Evolutionary conservation across 2,888 invertebrate species (phyloP), one percentile per base, ranked within the genome.

Genomic region (Aphodius granarius): DNA sequence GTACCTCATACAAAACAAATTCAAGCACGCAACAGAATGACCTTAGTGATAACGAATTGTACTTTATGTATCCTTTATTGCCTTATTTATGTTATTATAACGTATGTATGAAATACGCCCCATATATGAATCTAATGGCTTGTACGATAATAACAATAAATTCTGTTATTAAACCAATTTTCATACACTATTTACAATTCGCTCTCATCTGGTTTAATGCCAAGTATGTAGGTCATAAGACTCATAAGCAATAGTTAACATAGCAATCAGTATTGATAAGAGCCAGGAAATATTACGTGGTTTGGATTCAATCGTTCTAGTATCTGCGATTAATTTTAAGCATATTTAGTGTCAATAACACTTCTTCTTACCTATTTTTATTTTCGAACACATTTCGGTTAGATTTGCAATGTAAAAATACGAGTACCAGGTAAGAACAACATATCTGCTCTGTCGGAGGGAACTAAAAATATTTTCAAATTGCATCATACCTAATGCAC

Each of bases 121-220:
- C 68, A 22, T 68, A n/a, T n/a, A 21, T 22, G n/a, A n/a, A 20
- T 20, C 15, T 20, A 22, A 20, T 22, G 15, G 20, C 9, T 68
- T 68, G 16, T 68, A 5, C 68, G 6, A 20, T 21, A 20, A 20
- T 20, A n/a, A n/a, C 13, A 68, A 68, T 68, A 20, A 20, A 20
- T 20, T 20, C 6, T 13, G 21, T 19, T 15, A 20, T 22, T 20
- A 22, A 20, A 68, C 22, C 68, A 21, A 21, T 22, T 68, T n/a
- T 20, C 20, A 20, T 68, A 22, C 68, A 68, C 68, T 22, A 68
- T 20, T 68, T 68, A 68, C 68, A 68, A 21, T 68, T 68, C 20
- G 68, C 68, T 68, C 68, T 68, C 16, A 68, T 20, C 20, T 16
- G 68, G 20, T 68, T 68, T 68, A 68, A 22, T 20, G 68, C 68